Conservation (phyloP, 2,888 invertebrate genomes). For the Lepeophtheirus nordmannii region DNA sequence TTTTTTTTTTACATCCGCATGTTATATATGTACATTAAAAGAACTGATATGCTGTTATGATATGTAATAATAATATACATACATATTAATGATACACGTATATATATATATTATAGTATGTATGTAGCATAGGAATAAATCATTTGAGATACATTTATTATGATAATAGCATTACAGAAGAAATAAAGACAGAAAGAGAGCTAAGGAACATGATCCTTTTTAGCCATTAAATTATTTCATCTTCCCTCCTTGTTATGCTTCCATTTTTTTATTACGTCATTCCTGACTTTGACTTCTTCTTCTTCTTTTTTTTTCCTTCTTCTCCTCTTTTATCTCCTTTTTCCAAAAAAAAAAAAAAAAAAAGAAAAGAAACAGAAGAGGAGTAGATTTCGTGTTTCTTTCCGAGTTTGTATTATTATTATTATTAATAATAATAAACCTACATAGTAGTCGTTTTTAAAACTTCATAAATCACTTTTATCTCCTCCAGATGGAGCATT, state of each 20-base stretch:
- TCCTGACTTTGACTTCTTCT: not conserved
- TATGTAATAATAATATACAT: too few species aligned
- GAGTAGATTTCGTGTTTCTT: too few species aligned
- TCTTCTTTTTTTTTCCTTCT: not conserved
- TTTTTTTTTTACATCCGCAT: too few species aligned
- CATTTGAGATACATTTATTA: constrained; percentile 6
- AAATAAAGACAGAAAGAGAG: not conserved
- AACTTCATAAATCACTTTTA: constrained; percentile 7
- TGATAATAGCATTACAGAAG: constrained; percentile 4
- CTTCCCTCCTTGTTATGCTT: not conserved
- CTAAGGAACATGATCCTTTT: constrained; percentile 1
- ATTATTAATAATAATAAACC: constrained; percentile 1
- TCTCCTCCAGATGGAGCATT: constrained; percentile 7
- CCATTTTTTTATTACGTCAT: not conserved
- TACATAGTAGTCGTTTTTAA: not conserved
- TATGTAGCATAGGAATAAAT: not conserved
- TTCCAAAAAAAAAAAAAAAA: not conserved
- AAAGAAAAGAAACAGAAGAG: too few species aligned
- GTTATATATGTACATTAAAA: too few species aligned
- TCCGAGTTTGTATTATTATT: not conserved
- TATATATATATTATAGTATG: too few species aligned
- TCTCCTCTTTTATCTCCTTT: not conserved
- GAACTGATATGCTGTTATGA: too few species aligned
- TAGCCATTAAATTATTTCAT: constrained; percentile 3
- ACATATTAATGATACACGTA: too few species aligned